Conservation (phyloP, 2,113 vertebrate species). For the Callipepla squamata region DNA sequence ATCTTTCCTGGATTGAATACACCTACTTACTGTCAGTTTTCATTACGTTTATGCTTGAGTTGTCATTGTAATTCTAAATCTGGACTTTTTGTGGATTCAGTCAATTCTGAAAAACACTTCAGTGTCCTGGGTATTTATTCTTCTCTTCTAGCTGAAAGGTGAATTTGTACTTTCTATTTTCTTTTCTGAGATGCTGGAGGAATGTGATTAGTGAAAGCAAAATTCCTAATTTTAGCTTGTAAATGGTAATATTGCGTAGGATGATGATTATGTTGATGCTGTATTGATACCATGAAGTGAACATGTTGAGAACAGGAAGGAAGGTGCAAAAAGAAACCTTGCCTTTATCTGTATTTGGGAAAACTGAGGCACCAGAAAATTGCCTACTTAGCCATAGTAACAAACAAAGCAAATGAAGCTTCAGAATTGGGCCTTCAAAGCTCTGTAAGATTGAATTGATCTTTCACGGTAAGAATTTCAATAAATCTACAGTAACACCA, state of each 20-base stretch:
- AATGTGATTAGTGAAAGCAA: background rate
- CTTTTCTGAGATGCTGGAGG: background rate
- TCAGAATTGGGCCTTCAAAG: background rate
- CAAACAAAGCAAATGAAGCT: background rate
- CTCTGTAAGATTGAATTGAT: background rate
- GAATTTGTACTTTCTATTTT: background rate
- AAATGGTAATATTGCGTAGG: background rate
- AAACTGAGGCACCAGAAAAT: background rate
- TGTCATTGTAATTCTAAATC: background rate
- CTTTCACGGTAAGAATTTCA: background rate
- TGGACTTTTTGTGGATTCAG: background rate
- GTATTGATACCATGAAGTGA: background rate
- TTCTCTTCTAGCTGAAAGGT: background rate
- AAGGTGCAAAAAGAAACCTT: background rate
- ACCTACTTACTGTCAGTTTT: background rate
- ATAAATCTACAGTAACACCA: background rate
- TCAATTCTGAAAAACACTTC: background rate
- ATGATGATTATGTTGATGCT: background rate
- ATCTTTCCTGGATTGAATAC: background rate
- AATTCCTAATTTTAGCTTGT: background rate
- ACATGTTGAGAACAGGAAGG: background rate
- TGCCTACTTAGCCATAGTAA: background rate
- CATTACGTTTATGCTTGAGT: accelerated
- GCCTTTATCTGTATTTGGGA: background rate
- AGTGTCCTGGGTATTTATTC: background rate